Evolutionary conservation across 2,888 invertebrate species (phyloP), one percentile per base, ranked within the genome.

Genomic region (Thera britannica): DNA sequence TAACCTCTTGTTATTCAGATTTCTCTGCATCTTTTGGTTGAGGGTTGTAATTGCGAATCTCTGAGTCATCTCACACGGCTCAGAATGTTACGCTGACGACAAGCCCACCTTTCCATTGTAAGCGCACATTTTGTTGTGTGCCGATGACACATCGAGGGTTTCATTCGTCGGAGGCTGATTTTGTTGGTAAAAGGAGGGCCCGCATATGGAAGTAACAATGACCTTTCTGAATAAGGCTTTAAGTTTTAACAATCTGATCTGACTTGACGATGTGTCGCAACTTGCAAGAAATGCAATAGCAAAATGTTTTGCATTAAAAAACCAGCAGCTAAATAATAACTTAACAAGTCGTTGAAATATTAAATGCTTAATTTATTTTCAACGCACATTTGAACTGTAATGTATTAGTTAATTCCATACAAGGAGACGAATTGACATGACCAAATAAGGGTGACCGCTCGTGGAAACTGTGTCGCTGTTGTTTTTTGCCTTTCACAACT

Each of bases 381-480:
- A 61, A 72, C 36, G 64, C 67, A 70, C 75, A 72, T 77, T 78
- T 79, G 71, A 75, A 78, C 74, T 67, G 74, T 74, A 78, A 78
- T 80, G 79, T 78, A 83, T 82, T 81, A 81, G 78, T 62, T 70
- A 68, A 68, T 63, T 71, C 72, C 85, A 80, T 68, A 72, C 81
- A 86, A 75, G 86, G 86, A 70, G 68, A 67, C 70, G 78, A 79
- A 81, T 81, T 79, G 80, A 81, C 76, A 73, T 76, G 74, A 72
- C 89, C 87, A 84, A 86, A 87, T 87, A 88, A 74, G 88, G 90
- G 71, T 74, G 76, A 73, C 72, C 77, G 73, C 78, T 78, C 86
- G 88, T 88, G 90, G 87, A 87, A 90, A 89, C 87, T 86, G 86
- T 87, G 89, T 77, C 89, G 81, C 68, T 71, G 65, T 75, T 76